These are phyloP conservation scores for Epinephelus fuscoguttatus DNA, from an alignment of 2,113 vertebrate genomes.

Conservation along the genomic window DNA sequence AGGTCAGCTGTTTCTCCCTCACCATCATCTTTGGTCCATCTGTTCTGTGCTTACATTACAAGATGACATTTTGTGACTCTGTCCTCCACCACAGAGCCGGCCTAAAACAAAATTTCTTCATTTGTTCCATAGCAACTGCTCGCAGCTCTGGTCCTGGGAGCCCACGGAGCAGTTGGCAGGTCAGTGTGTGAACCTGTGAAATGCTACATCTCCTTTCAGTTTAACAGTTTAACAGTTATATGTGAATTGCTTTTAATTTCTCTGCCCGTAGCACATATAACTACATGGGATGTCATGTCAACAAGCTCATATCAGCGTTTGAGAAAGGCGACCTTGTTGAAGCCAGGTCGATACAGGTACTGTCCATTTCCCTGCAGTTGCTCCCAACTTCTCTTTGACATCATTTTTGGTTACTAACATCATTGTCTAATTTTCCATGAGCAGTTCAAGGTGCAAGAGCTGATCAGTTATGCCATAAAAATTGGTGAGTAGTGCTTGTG, in stretches of 20 bases:
- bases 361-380: neutral
- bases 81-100: rapidly evolving
- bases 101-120: neutral
- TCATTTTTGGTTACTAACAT: constrained; percentile 7
- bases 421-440: constrained; percentile 27
- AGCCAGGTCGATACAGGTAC: constrained; percentile 91
- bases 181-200: constrained; percentile 61
- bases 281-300: constrained; percentile 87
- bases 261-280: constrained; percentile 91
- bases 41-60: neutral
- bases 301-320: constrained; percentile 88
- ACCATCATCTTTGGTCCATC: neutral
- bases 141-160: constrained; percentile 89
- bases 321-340: constrained; percentile 80
- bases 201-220: neutral
- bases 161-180: constrained; percentile 95
- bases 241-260: neutral
- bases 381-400: neutral
- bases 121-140: constrained; percentile 89
- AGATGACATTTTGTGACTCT: neutral
- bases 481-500: constrained; percentile 69
- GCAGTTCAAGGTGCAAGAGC: constrained; percentile 82
- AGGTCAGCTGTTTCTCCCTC: constrained; percentile 83
- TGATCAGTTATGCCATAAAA: constrained; percentile 73
- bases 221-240: constrained; percentile 19